Evolutionary conservation across 2,113 vertebrate genomes (phyloP).

Genomic region (Pelusios castaneus): DNA sequence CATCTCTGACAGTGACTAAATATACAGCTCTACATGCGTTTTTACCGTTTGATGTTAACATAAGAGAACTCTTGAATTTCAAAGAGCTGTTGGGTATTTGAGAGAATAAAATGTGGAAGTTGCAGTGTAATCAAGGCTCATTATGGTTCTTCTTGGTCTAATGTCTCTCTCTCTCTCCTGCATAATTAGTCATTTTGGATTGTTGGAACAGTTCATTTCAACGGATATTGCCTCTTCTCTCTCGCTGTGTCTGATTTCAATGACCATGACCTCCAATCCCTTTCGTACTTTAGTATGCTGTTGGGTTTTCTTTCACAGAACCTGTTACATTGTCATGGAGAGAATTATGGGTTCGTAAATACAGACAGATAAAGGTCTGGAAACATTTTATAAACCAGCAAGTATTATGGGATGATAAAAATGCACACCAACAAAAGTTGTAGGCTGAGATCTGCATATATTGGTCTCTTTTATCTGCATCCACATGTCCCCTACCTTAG

Average conservation of each 20-base stretch:
- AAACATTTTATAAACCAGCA: background rate
- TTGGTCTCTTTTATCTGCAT: background rate
- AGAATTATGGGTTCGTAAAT: slow-evolving; percentile 50
- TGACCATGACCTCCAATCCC: slow-evolving; percentile 40
- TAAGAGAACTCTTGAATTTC: slow-evolving; percentile 84
- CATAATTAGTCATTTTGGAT: slow-evolving; percentile 69
- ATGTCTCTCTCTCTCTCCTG: slow-evolving; percentile 58
- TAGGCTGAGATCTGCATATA: background rate
- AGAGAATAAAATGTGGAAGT: slow-evolving; percentile 73
- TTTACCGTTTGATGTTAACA: slow-evolving; percentile 83
- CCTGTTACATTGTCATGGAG: slow-evolving; percentile 58
- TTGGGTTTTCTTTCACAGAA: background rate
- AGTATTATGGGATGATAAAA: background rate
- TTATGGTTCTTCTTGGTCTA: slow-evolving; percentile 81
- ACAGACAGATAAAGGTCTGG: background rate
- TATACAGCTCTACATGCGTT: slow-evolving; percentile 60
- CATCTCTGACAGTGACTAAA: slow-evolving; percentile 71
- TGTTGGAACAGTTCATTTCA: slow-evolving; percentile 55
- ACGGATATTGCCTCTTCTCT: background rate
- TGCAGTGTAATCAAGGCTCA: slow-evolving; percentile 80
- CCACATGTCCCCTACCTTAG: fast-evolving
- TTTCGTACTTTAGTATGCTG: background rate
- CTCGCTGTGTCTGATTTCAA: background rate
- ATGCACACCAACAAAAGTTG: background rate
- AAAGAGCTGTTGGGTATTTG: slow-evolving; percentile 79